Evolutionary conservation across 2,888 invertebrate species (phyloP).

Genomic region (Eristalis intricaria): DNA sequence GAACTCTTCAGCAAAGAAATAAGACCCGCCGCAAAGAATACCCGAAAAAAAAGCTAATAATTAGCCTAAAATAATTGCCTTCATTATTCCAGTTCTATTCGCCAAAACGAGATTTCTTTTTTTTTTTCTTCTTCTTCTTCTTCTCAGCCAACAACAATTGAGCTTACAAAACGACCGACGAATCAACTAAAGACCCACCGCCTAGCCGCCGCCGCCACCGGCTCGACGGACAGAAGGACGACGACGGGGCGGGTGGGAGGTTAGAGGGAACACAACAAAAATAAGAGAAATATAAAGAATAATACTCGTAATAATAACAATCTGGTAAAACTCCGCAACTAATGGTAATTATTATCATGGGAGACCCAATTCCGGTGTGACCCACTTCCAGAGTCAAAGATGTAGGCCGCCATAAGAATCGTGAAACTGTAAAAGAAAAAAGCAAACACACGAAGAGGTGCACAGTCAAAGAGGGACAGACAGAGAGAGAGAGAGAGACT

Average conservation of each 20-base stretch:
- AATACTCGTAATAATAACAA: slow-evolving; percentile 51
- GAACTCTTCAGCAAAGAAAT: neutral
- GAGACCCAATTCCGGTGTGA: slow-evolving; percentile 70
- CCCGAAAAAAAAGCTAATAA: slow-evolving; percentile 31
- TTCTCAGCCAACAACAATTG: neutral
- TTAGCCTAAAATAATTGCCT: slow-evolving; percentile 69
- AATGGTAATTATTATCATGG: slow-evolving; percentile 72
- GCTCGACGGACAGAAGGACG: neutral
- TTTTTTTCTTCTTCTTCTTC: slow-evolving; percentile 52
- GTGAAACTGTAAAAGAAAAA: slow-evolving; percentile 67
- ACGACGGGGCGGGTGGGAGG: neutral
- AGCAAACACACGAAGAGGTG: slow-evolving; percentile 17
- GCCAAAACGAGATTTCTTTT: slow-evolving; percentile 63
- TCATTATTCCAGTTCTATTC: slow-evolving; percentile 66
- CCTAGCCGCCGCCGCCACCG: too few relatives aligned
- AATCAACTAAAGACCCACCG: slow-evolving; percentile 4
- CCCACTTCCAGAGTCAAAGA: slow-evolving; percentile 68
- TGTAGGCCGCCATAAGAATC: slow-evolving; percentile 71
- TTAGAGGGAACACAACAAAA: neutral
- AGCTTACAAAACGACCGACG: slow-evolving; percentile 35
- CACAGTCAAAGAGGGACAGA: neutral
- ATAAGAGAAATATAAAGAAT: neutral
- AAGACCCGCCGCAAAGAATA: neutral
- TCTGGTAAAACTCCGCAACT: slow-evolving; percentile 67
- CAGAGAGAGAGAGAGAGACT: neutral